These are phyloP conservation scores for Stomatorhinus walkeri DNA, from an alignment of 2,797 vertebrate species.

Conservation along the genomic window DNA sequence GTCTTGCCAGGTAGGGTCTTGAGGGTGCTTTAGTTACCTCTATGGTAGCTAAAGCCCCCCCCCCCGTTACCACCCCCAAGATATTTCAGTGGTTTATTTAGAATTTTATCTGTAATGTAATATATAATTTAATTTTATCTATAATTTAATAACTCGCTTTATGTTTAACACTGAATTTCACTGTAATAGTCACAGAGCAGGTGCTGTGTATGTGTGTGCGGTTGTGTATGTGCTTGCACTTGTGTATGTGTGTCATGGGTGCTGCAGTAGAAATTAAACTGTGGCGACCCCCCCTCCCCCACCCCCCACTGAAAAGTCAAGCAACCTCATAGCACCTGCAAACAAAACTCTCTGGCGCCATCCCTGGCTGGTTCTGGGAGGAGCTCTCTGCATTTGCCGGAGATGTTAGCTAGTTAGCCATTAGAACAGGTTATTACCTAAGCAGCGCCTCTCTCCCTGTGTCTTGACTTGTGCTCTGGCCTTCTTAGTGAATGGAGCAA, in stretches of 20 bases:
- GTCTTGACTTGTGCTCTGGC: constrained; percentile 28
- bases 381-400: neutral
- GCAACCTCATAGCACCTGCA: neutral
- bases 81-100: neutral
- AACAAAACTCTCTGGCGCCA: neutral
- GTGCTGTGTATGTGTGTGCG: neutral
- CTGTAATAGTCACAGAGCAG: neutral
- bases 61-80: neutral
- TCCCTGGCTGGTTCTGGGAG: neutral
- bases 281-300: neutral
- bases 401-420: neutral
- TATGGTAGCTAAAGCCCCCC: neutral
- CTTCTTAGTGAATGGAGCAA: constrained; percentile 2
- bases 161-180: neutral
- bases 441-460: constrained; percentile 28
- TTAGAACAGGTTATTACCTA: constrained; percentile 29
- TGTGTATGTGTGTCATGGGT: neutral
- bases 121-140: neutral
- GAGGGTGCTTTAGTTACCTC: neutral
- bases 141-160: neutral
- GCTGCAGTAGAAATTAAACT: neutral
- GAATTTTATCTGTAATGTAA: neutral
- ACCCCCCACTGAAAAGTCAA: neutral
- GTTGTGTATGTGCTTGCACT: neutral
- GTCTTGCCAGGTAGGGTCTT: neutral